These are phyloP conservation scores for Drosophila eugracilis DNA, from an alignment of 1,140 invertebrate genomes.

Conservation along the genomic window DNA sequence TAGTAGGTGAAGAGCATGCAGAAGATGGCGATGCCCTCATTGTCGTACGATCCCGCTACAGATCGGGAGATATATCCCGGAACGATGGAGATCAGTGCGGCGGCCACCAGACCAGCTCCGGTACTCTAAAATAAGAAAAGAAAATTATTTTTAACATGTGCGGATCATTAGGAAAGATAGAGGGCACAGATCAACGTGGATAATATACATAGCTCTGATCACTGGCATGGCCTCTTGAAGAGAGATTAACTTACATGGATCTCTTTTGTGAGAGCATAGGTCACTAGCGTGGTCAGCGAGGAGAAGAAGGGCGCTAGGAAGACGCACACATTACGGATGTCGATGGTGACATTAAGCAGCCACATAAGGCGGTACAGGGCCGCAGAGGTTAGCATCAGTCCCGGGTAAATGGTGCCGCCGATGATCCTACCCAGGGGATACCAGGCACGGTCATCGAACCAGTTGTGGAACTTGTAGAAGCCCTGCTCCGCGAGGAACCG, in stretches of 20 bases:
- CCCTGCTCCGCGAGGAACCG: constrained; percentile 97
- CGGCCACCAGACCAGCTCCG: constrained; percentile 96
- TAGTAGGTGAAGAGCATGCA: constrained; percentile 99
- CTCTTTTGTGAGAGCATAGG: constrained; percentile 98
- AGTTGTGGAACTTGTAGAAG: constrained; percentile 99
- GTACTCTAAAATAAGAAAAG: constrained; percentile 88
- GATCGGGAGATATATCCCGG: constrained; percentile 99
- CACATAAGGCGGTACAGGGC: constrained; percentile 94
- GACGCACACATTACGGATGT: constrained; percentile 99
- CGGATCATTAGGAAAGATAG: constrained; percentile 12
- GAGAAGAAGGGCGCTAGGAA: constrained; percentile 99
- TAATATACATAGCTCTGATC: background rate
- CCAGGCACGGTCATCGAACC: constrained; percentile 99
- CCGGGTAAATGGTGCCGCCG: constrained; percentile 98
- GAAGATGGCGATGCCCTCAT: constrained; percentile 99
- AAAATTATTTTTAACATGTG: constrained; percentile 4
- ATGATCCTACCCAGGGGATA: constrained; percentile 99
- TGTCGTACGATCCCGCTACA: constrained; percentile 99
- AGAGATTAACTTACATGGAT: constrained; percentile 88
- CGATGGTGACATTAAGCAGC: constrained; percentile 96
- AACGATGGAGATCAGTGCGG: constrained; percentile 97
- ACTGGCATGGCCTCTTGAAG: background rate
- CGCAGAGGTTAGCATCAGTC: constrained; percentile 98
- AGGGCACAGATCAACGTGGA: no score
- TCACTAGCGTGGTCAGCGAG: constrained; percentile 97